These are phyloP conservation scores for Myripristis jacobus DNA, from an alignment of 2,797 vertebrate species.

Conservation along the genomic window DNA sequence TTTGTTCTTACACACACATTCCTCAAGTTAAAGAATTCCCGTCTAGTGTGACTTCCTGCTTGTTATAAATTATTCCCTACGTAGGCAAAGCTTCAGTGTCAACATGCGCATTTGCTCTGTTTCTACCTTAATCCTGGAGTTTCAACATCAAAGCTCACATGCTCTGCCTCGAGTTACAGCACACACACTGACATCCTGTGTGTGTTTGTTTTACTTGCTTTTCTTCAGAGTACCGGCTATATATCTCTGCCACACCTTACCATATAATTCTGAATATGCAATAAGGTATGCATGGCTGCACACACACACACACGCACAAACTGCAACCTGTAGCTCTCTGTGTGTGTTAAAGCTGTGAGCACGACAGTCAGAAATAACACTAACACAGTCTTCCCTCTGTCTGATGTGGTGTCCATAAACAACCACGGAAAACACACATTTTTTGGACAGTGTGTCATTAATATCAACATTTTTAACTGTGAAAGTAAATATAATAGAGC, in stretches of 20 bases:
- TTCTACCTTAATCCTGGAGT: conserved; percentile 29
- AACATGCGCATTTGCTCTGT: conserved; percentile 24
- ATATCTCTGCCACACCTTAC: conserved; percentile 13
- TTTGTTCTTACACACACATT: conserved; percentile 41
- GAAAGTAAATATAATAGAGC: conserved; percentile 51
- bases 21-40: conserved; percentile 50
- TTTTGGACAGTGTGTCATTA: conserved; percentile 25
- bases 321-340: neutral
- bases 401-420: conserved; percentile 5
- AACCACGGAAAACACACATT: neutral
- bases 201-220: conserved; percentile 35
- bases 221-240: conserved; percentile 22
- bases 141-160: conserved; percentile 49
- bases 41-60: conserved; percentile 19
- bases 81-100: conserved; percentile 42
- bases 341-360: neutral
- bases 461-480: conserved; percentile 46
- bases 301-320: neutral
- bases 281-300: too few species aligned
- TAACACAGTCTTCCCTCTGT: neutral
- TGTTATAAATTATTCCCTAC: conserved; percentile 62
- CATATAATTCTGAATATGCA: conserved; percentile 31
- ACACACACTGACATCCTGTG: conserved; percentile 38
- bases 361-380: neutral
- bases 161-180: conserved; percentile 31